Evolutionary conservation across 1,140 invertebrate species (phyloP).

Genomic region (Anastatus disparis): DNA sequence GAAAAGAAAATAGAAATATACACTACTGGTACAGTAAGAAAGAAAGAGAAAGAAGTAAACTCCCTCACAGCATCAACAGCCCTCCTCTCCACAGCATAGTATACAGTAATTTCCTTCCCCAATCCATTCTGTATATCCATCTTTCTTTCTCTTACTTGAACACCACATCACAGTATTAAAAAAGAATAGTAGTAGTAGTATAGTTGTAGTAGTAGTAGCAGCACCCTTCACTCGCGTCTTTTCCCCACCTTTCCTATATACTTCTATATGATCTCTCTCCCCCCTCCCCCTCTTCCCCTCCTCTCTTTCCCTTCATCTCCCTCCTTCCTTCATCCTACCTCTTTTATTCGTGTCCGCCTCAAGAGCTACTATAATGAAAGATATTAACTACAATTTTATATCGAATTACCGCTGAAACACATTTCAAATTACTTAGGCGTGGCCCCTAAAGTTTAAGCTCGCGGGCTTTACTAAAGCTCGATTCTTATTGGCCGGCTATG

Average conservation of each 20-base stretch:
- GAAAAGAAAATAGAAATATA: too few species aligned
- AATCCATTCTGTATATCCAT: not conserved
- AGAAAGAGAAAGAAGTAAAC: slow-evolving; percentile 3
- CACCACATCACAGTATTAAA: too few species aligned
- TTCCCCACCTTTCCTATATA: too few species aligned
- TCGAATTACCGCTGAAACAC: slow-evolving; percentile 67
- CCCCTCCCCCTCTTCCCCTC: not conserved
- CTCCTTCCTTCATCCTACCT: slow-evolving; percentile 23
- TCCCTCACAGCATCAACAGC: slow-evolving; percentile 16
- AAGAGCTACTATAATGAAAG: slow-evolving; percentile 65
- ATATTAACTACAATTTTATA: slow-evolving; percentile 70
- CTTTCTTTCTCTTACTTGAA: slow-evolving; percentile 9
- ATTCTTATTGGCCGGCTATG: slow-evolving; percentile 35
- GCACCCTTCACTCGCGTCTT: slow-evolving; percentile 4
- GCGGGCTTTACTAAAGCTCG: too few species aligned
- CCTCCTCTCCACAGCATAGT: slow-evolving; percentile 9
- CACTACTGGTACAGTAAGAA: not conserved
- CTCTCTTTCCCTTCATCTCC: not conserved
- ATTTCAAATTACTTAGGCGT: slow-evolving; percentile 67
- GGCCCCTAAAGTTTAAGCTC: slow-evolving; percentile 41
- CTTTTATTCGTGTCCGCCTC: slow-evolving; percentile 11
- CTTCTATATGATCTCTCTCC: not conserved
- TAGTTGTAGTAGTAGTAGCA: too few species aligned
- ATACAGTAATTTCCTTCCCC: not conserved
- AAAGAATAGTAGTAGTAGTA: too few species aligned